phyloP scores from a whole-genome alignment of 2,113 vertebrate genomes.

The Semnornis frantzii region DNA sequence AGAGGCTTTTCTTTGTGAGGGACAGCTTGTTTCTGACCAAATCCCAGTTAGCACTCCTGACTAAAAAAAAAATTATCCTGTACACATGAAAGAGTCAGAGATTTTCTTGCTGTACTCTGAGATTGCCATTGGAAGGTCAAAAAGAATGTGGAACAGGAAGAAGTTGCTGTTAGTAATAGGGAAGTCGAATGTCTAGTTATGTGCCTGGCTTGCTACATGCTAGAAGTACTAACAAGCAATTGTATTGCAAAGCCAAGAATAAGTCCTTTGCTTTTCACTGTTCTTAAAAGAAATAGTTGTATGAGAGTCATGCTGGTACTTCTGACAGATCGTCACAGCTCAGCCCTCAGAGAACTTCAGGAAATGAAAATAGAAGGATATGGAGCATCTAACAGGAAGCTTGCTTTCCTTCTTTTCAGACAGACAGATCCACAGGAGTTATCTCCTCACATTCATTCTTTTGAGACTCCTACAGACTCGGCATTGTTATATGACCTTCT shows the following conservation, averaged over 20 bases:
- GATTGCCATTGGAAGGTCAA: background rate
- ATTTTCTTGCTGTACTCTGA: background rate
- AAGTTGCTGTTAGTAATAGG: background rate
- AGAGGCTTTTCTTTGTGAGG: background rate
- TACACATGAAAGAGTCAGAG: background rate
- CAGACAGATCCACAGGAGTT: background rate
- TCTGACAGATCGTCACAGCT: background rate
- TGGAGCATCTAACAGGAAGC: background rate
- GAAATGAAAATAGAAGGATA: background rate
- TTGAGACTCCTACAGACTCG: background rate
- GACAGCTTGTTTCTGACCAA: background rate
- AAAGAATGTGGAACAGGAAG: background rate
- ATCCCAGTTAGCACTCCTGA: background rate
- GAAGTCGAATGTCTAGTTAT: background rate
- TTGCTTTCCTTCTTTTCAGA: background rate
- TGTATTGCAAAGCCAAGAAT: background rate
- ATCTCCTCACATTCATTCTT: background rate
- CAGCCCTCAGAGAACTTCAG: background rate
- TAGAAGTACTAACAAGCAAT: background rate
- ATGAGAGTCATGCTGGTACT: background rate
- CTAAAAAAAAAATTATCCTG: background rate
- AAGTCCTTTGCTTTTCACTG: background rate
- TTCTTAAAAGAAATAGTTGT: background rate
- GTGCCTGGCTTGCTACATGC: background rate
- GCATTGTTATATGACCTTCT: conserved; percentile 10